phyloP scores from a whole-genome alignment of 1,140 invertebrate species.

The Melipona quadrifasciata region DNA sequence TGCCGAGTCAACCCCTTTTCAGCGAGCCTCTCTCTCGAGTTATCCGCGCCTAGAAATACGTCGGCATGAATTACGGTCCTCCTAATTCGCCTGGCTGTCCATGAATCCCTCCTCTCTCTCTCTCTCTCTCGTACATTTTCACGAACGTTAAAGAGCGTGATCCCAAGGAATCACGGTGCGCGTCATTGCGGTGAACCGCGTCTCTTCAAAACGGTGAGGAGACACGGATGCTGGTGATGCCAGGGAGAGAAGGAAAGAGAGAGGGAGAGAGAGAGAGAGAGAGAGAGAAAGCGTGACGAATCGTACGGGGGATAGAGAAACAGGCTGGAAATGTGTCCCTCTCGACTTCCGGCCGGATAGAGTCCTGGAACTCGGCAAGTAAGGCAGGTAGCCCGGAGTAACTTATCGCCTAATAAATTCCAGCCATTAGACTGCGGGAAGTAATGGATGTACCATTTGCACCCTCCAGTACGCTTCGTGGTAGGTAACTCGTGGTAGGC shows the following conservation, averaged over 20 bases:
- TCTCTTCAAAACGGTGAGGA: conserved; percentile 29
- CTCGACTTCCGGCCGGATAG: conserved; percentile 62
- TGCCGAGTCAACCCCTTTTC: not conserved
- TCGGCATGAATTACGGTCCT: conserved; percentile 24
- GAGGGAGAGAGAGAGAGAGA: not conserved
- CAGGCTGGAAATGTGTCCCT: conserved; percentile 63
- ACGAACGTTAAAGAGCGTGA: conserved; percentile 49
- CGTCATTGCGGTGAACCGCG: conserved; percentile 58
- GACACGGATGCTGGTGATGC: too few relatives aligned
- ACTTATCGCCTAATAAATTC: conserved; percentile 78
- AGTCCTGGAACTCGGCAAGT: conserved; percentile 67
- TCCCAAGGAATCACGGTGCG: conserved; percentile 52
- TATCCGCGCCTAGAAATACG: conserved; percentile 3
- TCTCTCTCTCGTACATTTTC: conserved; percentile 1
- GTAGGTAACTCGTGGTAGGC: conserved; percentile 25
- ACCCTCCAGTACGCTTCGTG: conserved; percentile 64
- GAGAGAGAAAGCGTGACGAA: not conserved
- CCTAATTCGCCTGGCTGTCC: conserved; percentile 28
- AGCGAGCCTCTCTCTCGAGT: not conserved
- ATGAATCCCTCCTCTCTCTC: conserved; percentile 46
- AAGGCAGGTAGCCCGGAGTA: conserved; percentile 65
- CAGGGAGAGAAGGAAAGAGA: not conserved
- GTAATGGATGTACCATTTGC: conserved; percentile 75
- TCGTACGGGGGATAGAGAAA: conserved; percentile 9
- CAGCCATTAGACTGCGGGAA: conserved; percentile 75